Percentiles rank a stretch among this genome's conserved stretches.
These are phyloP conservation scores for Aphelinus certus DNA, from an alignment of 1,140 invertebrate species.

Conservation along the genomic window DNA sequence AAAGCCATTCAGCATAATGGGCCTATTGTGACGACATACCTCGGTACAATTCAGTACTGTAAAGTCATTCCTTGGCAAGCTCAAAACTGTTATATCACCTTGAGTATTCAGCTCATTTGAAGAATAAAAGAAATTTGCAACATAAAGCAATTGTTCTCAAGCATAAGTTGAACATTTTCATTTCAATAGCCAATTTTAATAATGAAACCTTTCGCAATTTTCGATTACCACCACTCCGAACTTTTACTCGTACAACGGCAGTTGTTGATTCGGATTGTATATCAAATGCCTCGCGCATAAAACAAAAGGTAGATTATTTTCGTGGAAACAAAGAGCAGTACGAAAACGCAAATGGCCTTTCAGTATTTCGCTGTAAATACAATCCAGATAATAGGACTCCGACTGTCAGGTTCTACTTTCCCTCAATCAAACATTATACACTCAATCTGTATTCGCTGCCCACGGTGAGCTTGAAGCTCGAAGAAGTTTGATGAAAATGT, in stretches of 20 bases:
- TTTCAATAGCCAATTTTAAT: constrained; percentile 12
- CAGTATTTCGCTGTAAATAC: neutral
- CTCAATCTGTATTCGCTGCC: too few relatives aligned
- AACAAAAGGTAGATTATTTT: too few relatives aligned
- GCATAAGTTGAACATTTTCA: constrained; percentile 2
- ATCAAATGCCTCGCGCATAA: too few relatives aligned
- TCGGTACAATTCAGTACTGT: constrained; percentile 29
- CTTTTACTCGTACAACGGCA: neutral
- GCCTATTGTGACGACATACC: constrained; percentile 32
- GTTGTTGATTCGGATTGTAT: too few relatives aligned
- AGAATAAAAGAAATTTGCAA: constrained; percentile 22
- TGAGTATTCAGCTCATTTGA: constrained; percentile 23
- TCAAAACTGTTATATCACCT: constrained; percentile 28
- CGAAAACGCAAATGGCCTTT: too few relatives aligned
- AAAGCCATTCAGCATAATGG: constrained; percentile 39
- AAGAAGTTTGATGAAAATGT: too few relatives aligned
- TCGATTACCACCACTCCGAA: neutral
- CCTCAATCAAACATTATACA: too few relatives aligned
- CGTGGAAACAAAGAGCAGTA: too few relatives aligned
- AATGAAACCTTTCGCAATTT: neutral
- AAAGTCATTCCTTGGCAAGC: constrained; percentile 30
- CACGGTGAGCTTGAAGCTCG: too few relatives aligned
- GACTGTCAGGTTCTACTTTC: too few relatives aligned
- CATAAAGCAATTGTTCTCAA: constrained; percentile 24
- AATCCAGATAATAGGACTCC: neutral